Evolutionary conservation across 1,140 invertebrate species (phyloP).

Genomic region (Uloborus diversus): DNA sequence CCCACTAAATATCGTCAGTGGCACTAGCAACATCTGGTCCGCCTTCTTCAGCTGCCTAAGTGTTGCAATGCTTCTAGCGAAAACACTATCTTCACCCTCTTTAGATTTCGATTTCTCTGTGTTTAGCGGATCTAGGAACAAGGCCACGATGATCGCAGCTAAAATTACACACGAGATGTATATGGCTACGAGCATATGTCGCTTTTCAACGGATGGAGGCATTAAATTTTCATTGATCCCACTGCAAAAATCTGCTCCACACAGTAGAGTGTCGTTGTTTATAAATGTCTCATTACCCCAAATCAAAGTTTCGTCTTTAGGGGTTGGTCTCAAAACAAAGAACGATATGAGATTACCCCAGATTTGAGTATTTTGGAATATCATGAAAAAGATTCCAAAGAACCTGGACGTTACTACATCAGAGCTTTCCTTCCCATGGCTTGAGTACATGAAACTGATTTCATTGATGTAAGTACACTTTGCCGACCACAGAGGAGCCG

Average conservation of each 20-base stretch:
- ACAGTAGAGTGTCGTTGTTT: slow-evolving; percentile 30
- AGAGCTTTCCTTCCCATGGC: slow-evolving; percentile 71
- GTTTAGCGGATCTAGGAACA: slow-evolving; percentile 89
- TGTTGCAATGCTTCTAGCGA: slow-evolving; percentile 86
- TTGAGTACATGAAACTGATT: slow-evolving; percentile 78
- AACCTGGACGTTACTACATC: slow-evolving; percentile 93
- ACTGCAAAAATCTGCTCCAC: slow-evolving; percentile 43
- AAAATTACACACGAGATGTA: slow-evolving; percentile 86
- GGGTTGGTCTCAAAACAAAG: slow-evolving; percentile 56
- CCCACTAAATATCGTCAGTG: slow-evolving; percentile 95
- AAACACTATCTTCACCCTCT: slow-evolving; percentile 75
- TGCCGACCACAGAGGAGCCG: slow-evolving; percentile 95
- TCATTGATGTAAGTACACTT: slow-evolving; percentile 96
- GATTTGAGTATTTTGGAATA: slow-evolving; percentile 93
- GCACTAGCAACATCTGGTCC: slow-evolving; percentile 90
- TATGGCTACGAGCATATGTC: slow-evolving; percentile 87
- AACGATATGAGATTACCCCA: slow-evolving; percentile 97
- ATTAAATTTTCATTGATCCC: slow-evolving; percentile 68
- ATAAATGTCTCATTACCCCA: slow-evolving; percentile 45
- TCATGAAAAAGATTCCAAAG: slow-evolving; percentile 98
- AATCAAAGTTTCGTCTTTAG: neutral
- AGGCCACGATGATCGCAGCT: slow-evolving; percentile 83
- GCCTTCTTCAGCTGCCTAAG: slow-evolving; percentile 84
- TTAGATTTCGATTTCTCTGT: slow-evolving; percentile 46
- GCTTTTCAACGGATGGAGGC: slow-evolving; percentile 81